Percentiles rank a stretch among this genome's conserved stretches.
Conservation (phyloP, 2,797 vertebrate genomes). For the Emys orbicularis region DNA sequence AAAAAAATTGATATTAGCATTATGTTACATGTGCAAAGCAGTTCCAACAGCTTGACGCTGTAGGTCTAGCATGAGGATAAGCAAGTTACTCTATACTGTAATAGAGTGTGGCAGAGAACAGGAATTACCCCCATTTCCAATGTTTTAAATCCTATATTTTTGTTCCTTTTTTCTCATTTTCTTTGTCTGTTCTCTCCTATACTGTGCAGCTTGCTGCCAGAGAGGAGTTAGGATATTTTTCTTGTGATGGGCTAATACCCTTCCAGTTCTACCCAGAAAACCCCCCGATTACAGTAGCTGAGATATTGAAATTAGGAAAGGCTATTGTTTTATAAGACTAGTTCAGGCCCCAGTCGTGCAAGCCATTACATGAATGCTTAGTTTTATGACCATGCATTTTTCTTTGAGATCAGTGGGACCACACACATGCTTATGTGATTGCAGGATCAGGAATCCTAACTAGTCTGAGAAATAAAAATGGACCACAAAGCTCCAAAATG, state of each 20-base stretch:
- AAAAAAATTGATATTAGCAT: slow-evolving; percentile 21
- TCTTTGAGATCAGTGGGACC: background rate
- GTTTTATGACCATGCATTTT: background rate
- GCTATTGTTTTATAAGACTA: accelerated
- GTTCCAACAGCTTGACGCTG: background rate
- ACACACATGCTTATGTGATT: background rate
- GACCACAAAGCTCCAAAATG: background rate
- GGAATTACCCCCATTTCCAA: background rate
- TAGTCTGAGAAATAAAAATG: background rate
- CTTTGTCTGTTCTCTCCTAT: background rate
- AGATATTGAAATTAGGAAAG: background rate
- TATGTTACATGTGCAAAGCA: slow-evolving; percentile 21
- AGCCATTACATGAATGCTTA: background rate
- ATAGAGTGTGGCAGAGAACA: background rate
- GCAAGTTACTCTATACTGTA: background rate
- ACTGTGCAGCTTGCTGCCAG: background rate
- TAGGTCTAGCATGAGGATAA: background rate
- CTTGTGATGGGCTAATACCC: background rate
- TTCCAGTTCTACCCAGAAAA: background rate
- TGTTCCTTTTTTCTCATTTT: background rate
- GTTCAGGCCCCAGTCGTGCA: background rate
- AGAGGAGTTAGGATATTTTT: background rate
- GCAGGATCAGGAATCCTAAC: background rate
- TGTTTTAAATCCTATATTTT: background rate
- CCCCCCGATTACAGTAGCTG: background rate